These are phyloP conservation scores for Cinclus cinclus DNA, from an alignment of 2,113 vertebrate species.

Conservation along the genomic window DNA sequence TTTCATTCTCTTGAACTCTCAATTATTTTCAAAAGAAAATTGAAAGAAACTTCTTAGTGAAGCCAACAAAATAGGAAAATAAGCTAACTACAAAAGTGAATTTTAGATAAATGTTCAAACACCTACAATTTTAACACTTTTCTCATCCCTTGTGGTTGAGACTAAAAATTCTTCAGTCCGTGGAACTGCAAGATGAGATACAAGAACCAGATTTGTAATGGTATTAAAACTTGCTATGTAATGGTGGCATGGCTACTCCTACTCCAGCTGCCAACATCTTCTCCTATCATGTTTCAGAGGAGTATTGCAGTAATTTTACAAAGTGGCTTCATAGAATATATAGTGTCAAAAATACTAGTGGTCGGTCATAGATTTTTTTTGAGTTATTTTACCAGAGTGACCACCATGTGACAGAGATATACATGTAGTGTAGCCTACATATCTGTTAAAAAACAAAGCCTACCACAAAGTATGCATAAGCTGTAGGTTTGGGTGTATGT, in stretches of 20 bases:
- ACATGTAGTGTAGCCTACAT: not conserved
- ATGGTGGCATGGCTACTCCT: not conserved
- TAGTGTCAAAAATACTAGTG: not conserved
- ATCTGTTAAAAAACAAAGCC: not conserved
- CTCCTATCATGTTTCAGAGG: not conserved
- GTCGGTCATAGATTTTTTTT: accelerated
- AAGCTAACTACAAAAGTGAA: not conserved
- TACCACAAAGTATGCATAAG: not conserved
- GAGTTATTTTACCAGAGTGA: not conserved
- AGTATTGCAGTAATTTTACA: not conserved
- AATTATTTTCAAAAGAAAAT: not conserved
- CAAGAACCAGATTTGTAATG: not conserved
- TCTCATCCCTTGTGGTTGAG: not conserved
- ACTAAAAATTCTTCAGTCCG: not conserved
- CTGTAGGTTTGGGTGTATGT: conserved; percentile 1
- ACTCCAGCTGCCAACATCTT: not conserved
- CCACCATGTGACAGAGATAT: not conserved
- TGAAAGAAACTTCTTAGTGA: not conserved
- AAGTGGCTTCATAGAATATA: not conserved
- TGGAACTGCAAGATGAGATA: not conserved
- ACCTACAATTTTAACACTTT: not conserved
- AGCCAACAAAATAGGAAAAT: not conserved
- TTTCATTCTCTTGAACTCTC: not conserved
- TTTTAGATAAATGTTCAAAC: not conserved
- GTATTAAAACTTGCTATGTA: not conserved